phyloP scores from a whole-genome alignment of 2,797 vertebrate species.

The Coregonus sp. region DNA sequence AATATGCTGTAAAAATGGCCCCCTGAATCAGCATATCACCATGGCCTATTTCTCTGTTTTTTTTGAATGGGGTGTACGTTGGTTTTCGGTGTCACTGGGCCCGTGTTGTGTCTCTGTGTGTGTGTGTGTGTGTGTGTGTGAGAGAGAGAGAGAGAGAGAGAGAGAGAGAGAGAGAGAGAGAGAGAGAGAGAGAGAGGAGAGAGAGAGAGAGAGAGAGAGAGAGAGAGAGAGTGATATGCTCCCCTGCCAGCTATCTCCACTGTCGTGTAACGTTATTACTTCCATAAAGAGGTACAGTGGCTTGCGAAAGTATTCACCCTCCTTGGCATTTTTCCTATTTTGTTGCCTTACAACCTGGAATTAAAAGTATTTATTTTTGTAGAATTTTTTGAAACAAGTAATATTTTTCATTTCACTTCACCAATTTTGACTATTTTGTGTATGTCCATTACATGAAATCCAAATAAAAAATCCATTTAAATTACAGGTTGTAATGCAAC shows the following conservation, averaged over 20 bases:
- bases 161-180: background rate
- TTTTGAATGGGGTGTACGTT: slow-evolving; percentile 52
- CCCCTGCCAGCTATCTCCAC: slow-evolving; percentile 55
- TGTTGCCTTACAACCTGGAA: too few relatives aligned
- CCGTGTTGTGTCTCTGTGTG: background rate
- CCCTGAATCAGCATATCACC: slow-evolving; percentile 71
- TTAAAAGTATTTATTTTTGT: too few relatives aligned
- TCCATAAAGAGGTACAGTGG: slow-evolving; percentile 63
- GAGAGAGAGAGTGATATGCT: slow-evolving; percentile 22
- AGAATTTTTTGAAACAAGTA: too few relatives aligned
- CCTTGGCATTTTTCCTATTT: too few relatives aligned
- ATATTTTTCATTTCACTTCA: too few relatives aligned
- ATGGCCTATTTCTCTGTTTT: slow-evolving; percentile 57
- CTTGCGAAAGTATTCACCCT: too few relatives aligned
- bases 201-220: slow-evolving; percentile 10
- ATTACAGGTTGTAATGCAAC: too few relatives aligned
- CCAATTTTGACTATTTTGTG: too few relatives aligned
- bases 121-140: slow-evolving; percentile 5
- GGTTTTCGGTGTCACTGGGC: slow-evolving; percentile 1
- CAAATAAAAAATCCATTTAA: too few relatives aligned
- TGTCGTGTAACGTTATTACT: slow-evolving; percentile 68
- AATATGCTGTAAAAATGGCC: slow-evolving; percentile 70
- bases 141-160: slow-evolving; percentile 12
- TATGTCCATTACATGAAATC: too few relatives aligned
- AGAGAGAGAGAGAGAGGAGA: slow-evolving; percentile 8